Evolutionary conservation across 2,113 vertebrate genomes (phyloP).

Genomic region (Sitta europaea): DNA sequence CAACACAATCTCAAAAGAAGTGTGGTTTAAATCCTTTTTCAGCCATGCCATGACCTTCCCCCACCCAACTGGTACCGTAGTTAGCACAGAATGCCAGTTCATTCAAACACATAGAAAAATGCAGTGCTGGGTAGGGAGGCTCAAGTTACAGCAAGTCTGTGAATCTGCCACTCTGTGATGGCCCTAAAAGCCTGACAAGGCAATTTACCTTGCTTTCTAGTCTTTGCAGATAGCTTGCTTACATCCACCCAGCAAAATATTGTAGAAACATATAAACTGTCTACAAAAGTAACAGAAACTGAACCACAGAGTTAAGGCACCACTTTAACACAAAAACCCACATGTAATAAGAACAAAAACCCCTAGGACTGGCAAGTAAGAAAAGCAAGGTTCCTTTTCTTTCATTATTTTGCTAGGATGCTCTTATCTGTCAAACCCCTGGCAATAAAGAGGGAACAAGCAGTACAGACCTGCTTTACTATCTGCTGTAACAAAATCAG

Average conservation of each 20-base stretch:
- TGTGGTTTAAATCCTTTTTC: not conserved
- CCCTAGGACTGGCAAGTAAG: not conserved
- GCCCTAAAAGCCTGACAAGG: not conserved
- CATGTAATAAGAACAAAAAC: not conserved
- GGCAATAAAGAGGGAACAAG: not conserved
- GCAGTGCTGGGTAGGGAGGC: not conserved
- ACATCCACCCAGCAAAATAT: not conserved
- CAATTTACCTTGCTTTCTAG: not conserved
- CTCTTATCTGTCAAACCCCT: not conserved
- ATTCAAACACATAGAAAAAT: not conserved
- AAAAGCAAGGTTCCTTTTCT: not conserved
- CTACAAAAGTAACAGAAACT: not conserved
- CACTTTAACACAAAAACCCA: not conserved
- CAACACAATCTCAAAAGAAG: not conserved
- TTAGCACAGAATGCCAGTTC: not conserved
- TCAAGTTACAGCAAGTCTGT: not conserved
- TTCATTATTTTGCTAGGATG: not conserved
- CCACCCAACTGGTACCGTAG: accelerated
- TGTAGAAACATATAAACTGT: not conserved
- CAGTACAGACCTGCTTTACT: not conserved
- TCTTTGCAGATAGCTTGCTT: not conserved
- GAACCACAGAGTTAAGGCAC: not conserved
- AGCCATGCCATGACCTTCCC: not conserved
- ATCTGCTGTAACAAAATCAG: not conserved
- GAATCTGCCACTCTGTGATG: not conserved